Evolutionary conservation across 2,113 vertebrate species (phyloP), one percentile per base, ranked within the genome.

Genomic region (Dascyllus trimaculatus): DNA sequence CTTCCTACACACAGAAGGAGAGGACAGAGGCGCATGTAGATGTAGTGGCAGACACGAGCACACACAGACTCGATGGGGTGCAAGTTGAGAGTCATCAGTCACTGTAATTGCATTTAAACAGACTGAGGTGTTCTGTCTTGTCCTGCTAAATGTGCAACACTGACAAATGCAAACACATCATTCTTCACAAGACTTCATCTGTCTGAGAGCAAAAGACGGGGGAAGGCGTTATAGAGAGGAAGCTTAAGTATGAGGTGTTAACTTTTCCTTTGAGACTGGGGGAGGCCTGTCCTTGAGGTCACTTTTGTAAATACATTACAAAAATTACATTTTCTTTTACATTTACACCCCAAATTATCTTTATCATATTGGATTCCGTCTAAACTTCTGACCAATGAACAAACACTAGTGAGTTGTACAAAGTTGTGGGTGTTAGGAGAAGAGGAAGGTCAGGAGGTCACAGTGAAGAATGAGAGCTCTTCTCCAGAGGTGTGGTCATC

Each of bases 61-160:
- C 32, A 63, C 19, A 57, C 35, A 22, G 64, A 32, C 45, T n/a
- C n/a, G 5, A 49, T 13, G 25, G 61, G 65, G 17, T 48, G 56
- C 46, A 13, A 13, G 38, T 11, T 29, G 56, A 21, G 29, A 80
- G 45, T 69, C 64, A 84, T 90, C 84, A 62, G 46, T 88, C 78
- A 78, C 46, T 8, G 38, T 81, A 80, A 86, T 80, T 82, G 73
- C 45, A 45, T 86, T 84, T 71, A 75, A 90, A 82, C 67, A 71
- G 59, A 78, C 43, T 62, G 22, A 71, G 68, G 76, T 48, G 72
- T 40, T 85, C 71, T 53, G 17, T 76, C 67, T 76, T 69, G 74
- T 76, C 59, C 63, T 11, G 67, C 72, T 82, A 80, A 82, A 84
- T 7, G 54, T 26, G 45, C 22, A 5, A 58, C 80, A 67, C 59